These are phyloP conservation scores for Etheostoma cragini DNA, from an alignment of 2,113 vertebrate genomes.

Conservation along the genomic window DNA sequence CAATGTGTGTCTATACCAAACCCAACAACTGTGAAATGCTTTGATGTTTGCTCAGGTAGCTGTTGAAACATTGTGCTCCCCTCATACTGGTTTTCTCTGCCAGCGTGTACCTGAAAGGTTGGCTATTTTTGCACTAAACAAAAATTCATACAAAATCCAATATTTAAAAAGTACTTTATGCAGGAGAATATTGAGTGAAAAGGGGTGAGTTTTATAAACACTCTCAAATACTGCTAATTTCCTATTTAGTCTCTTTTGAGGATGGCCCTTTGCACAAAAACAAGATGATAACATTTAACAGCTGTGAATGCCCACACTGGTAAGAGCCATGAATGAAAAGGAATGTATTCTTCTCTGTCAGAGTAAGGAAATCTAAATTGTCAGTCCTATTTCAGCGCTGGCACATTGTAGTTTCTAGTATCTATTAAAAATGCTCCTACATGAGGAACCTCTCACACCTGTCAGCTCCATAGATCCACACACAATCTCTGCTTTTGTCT, in stretches of 20 bases:
- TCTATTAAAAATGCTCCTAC: slow-evolving; percentile 58
- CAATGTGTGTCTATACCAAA: slow-evolving; percentile 35
- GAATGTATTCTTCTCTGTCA: slow-evolving; percentile 21
- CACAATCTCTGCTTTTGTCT: slow-evolving; percentile 72
- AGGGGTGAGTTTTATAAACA: background rate
- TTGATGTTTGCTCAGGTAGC: slow-evolving; percentile 62
- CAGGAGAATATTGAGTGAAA: slow-evolving; percentile 2
- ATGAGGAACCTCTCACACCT: slow-evolving; percentile 61
- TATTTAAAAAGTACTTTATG: background rate
- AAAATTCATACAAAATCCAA: background rate
- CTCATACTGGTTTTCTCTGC: slow-evolving; percentile 5
- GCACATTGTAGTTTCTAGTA: slow-evolving; percentile 39
- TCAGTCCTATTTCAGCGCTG: slow-evolving; percentile 27
- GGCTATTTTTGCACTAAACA: background rate
- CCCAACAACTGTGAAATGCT: slow-evolving; percentile 39
- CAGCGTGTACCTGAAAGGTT: background rate
- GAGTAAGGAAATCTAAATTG: slow-evolving; percentile 41
- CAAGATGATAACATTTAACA: slow-evolving; percentile 14
- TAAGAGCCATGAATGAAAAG: slow-evolving; percentile 11
- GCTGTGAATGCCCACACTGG: slow-evolving; percentile 3
- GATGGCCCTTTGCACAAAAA: background rate
- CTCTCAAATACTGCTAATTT: too few species aligned
- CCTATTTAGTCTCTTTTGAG: slow-evolving; percentile 9
- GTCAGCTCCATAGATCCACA: slow-evolving; percentile 71
- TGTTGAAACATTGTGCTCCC: slow-evolving; percentile 44